Evolutionary conservation across 2,888 invertebrate genomes (phyloP).

Genomic region (Morinoia aosen): DNA sequence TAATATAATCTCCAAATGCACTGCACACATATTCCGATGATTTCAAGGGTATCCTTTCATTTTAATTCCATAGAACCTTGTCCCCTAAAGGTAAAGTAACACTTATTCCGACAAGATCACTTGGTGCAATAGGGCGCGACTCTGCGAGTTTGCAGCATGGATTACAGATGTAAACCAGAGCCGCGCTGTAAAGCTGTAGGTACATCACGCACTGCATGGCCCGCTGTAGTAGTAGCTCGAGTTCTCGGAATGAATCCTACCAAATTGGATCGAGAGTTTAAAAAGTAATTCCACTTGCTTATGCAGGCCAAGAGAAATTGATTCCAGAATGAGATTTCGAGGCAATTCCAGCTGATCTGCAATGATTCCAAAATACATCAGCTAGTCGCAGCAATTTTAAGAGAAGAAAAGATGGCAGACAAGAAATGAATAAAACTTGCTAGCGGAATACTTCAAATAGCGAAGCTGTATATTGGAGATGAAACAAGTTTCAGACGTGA

Average conservation of each 20-base stretch:
- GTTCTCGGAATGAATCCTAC: constrained; percentile 9
- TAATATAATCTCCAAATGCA: too few relatives aligned
- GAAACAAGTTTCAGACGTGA: background rate
- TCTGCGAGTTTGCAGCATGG: background rate
- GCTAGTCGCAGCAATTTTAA: background rate
- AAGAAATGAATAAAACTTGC: background rate
- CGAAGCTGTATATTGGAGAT: background rate
- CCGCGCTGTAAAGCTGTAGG: background rate
- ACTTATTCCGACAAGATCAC: background rate
- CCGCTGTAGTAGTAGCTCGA: background rate
- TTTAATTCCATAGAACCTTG: background rate
- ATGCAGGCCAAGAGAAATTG: constrained; percentile 49
- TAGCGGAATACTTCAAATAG: background rate
- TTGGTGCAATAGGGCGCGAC: background rate
- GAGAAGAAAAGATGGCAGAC: background rate
- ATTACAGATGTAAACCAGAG: background rate
- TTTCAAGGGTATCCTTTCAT: background rate
- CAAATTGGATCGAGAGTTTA: constrained; percentile 47
- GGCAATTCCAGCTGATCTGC: constrained; percentile 51
- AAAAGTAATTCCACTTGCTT: constrained; percentile 53
- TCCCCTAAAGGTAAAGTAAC: background rate
- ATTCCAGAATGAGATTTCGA: constrained; percentile 45
- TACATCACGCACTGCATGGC: background rate
- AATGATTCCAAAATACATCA: constrained; percentile 50
- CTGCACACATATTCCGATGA: too few relatives aligned